A percentile compares a stretch with the other conserved stretches of the same genome.
phyloP scores from a whole-genome alignment of 2,888 invertebrate genomes.

The Tiliacea citrago region DNA sequence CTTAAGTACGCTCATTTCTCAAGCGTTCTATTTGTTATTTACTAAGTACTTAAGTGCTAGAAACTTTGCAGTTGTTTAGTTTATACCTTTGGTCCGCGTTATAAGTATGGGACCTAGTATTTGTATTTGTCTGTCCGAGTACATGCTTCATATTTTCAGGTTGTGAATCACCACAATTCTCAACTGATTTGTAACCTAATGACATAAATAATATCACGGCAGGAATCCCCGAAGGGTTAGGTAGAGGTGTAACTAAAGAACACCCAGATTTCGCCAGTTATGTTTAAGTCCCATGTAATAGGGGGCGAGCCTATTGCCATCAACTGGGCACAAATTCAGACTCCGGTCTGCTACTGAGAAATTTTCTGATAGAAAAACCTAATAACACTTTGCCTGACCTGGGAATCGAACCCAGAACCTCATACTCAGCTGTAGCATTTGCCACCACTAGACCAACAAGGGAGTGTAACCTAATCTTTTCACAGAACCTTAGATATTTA shows the following conservation, averaged over 20 bases:
- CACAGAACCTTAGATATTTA: neutral
- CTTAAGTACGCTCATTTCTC: slow-evolving; percentile 9
- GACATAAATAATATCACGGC: neutral
- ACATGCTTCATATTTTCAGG: neutral
- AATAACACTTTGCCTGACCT: neutral
- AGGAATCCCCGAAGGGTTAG: neutral
- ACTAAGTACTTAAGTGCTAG: slow-evolving; percentile 22
- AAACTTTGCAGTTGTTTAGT: slow-evolving; percentile 18
- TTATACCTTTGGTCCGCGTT: neutral
- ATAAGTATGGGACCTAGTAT: slow-evolving; percentile 4
- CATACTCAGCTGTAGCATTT: neutral
- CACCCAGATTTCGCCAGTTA: neutral
- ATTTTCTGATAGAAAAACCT: neutral
- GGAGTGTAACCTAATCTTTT: neutral
- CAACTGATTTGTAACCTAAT: neutral
- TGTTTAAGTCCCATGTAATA: neutral
- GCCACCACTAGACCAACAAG: neutral
- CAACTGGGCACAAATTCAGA: neutral
- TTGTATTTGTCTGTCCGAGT: slow-evolving; percentile 5
- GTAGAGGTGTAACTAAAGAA: neutral
- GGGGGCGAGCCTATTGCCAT: neutral
- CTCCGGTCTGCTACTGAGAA: too few species aligned
- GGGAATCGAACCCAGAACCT: neutral
- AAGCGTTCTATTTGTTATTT: slow-evolving; percentile 29
- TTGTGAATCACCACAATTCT: neutral